These are phyloP conservation scores for Nicator chloris DNA, from an alignment of 2,113 vertebrate genomes.

Conservation along the genomic window DNA sequence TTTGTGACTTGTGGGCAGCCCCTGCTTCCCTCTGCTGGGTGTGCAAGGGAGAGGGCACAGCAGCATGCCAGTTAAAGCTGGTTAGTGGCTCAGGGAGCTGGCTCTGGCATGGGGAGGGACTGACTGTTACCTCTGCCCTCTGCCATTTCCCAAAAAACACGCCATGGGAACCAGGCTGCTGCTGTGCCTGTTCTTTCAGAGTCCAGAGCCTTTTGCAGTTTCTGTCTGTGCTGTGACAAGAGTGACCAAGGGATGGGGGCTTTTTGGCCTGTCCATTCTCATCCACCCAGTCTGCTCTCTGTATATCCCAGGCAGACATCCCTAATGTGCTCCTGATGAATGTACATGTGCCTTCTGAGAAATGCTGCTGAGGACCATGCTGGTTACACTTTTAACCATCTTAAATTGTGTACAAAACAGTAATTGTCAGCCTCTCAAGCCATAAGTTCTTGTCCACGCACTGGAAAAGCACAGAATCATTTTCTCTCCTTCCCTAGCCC, in stretches of 20 bases:
- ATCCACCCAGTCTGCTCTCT: background rate
- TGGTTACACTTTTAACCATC: background rate
- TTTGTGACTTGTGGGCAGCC: background rate
- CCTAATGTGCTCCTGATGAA: background rate
- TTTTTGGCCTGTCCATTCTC: background rate
- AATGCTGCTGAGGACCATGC: background rate
- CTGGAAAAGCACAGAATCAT: background rate
- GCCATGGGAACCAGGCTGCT: background rate
- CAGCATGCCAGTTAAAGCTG: background rate
- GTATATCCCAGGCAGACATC: background rate
- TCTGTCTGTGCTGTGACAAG: background rate
- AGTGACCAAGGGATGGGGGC: background rate
- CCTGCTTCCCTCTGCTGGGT: background rate
- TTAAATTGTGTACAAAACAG: background rate
- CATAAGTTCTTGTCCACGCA: background rate
- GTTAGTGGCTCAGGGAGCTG: background rate
- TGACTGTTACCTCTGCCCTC: background rate
- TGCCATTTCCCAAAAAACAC: background rate
- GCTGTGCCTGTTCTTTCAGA: background rate
- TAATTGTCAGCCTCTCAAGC: background rate
- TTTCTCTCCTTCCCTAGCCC: background rate
- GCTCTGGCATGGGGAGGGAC: background rate
- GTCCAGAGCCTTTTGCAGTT: background rate
- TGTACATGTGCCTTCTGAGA: background rate
- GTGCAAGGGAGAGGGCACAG: background rate